A percentile compares a stretch with the other conserved stretches of the same genome.
phyloP scores from a whole-genome alignment of 2,888 invertebrate species.

The Icerya purchasi region DNA sequence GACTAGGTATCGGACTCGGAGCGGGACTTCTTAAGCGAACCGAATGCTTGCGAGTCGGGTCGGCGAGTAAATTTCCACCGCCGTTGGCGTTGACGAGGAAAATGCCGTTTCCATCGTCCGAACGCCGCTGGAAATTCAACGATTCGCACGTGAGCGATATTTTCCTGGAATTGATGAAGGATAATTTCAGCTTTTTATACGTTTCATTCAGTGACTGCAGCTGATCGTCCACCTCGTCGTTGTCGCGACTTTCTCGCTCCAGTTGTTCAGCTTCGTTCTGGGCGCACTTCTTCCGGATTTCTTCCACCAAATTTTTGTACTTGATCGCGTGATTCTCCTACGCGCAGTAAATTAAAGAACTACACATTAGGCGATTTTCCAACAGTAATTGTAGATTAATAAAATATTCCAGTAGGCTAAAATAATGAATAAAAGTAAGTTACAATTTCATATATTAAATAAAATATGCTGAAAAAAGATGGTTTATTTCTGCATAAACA shows the following conservation, averaged over 20 bases:
- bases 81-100: background rate
- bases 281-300: constrained; percentile 36
- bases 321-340: constrained; percentile 24
- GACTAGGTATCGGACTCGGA: constrained; percentile 39
- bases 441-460: too few relatives aligned
- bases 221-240: constrained; percentile 15
- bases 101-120: constrained; percentile 17
- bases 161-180: constrained; percentile 33
- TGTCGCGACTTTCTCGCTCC: constrained; percentile 10
- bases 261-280: constrained; percentile 28
- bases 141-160: constrained; percentile 51
- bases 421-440: too few relatives aligned
- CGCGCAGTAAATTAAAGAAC: too few relatives aligned
- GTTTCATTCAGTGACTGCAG: constrained; percentile 13
- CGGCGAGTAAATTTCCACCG: constrained; percentile 19
- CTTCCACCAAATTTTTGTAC: constrained; percentile 28
- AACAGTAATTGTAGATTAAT: too few relatives aligned
- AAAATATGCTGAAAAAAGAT: too few relatives aligned
- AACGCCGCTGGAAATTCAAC: constrained; percentile 22
- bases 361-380: too few relatives aligned
- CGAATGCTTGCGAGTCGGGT: constrained; percentile 26
- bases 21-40: constrained; percentile 42
- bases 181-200: constrained; percentile 19
- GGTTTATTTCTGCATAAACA: too few relatives aligned
- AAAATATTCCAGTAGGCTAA: too few relatives aligned